These are phyloP conservation scores for Cephus pygmeus DNA, from an alignment of 2,888 invertebrate genomes.

Conservation along the genomic window DNA sequence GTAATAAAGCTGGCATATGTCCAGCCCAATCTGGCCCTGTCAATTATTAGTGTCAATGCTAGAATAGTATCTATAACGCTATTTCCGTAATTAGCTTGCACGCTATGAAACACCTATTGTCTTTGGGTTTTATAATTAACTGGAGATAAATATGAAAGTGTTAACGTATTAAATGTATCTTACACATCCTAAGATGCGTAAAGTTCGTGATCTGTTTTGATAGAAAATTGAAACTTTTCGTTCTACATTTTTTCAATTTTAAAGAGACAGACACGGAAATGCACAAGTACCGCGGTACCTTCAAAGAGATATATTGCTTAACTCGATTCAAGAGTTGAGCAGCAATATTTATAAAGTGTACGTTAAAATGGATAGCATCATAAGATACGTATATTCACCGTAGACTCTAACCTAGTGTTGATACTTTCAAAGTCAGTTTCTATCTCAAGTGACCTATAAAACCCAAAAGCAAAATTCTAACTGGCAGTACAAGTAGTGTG, in stretches of 20 bases:
- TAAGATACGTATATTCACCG: too few species aligned
- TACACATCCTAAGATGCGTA: background rate
- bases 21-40: constrained; percentile 51
- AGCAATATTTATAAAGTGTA: background rate
- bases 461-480: constrained; percentile 57
- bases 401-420: too few species aligned
- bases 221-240: background rate
- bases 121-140: constrained; percentile 55
- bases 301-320: background rate
- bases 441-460: constrained; percentile 38
- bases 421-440: background rate
- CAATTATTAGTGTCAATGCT: constrained; percentile 40
- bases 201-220: background rate
- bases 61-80: constrained; percentile 42
- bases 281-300: background rate
- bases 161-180: background rate
- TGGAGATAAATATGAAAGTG: constrained; percentile 22
- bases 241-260: background rate
- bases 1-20: constrained; percentile 47
- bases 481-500: constrained; percentile 62
- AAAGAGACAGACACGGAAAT: background rate
- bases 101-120: constrained; percentile 52
- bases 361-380: too few species aligned
- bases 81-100: constrained; percentile 55
- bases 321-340: background rate